A percentile compares a stretch with the other conserved stretches of the same genome.
phyloP scores from a whole-genome alignment of 2,888 invertebrate species.

The Gibbula magus region DNA sequence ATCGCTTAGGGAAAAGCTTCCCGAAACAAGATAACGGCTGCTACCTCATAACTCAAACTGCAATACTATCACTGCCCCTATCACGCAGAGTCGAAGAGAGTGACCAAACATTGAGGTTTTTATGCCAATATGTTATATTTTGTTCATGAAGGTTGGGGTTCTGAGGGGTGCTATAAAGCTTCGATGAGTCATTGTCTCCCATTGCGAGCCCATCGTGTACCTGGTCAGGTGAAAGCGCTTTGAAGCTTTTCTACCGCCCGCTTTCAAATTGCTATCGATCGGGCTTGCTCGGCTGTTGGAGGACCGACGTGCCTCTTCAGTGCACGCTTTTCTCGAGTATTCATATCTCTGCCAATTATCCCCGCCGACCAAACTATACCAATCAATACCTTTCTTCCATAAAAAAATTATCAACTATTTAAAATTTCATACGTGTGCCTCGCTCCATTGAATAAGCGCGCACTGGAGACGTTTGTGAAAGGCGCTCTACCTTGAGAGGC shows the following conservation, averaged over 20 bases:
- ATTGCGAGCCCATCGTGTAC: slow-evolving; percentile 5
- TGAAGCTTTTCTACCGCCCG: not conserved
- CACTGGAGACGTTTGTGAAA: not conserved
- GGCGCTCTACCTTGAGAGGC: not conserved
- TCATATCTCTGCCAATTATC: slow-evolving; percentile 27
- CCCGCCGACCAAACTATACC: slow-evolving; percentile 23
- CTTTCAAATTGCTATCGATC: slow-evolving; percentile 23
- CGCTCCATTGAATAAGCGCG: slow-evolving; percentile 18
- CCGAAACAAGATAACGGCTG: slow-evolving; percentile 10
- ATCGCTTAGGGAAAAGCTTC: slow-evolving; percentile 11
- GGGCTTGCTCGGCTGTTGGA: not conserved
- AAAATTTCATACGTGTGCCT: slow-evolving; percentile 28
- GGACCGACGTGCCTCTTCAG: not conserved
- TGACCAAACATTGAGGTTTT: not conserved
- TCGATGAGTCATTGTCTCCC: not conserved
- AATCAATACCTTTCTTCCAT: slow-evolving; percentile 19
- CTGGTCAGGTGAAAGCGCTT: slow-evolving; percentile 2
- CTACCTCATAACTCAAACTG: slow-evolving; percentile 17
- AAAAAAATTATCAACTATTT: slow-evolving; percentile 28
- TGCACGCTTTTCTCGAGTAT: slow-evolving; percentile 21
- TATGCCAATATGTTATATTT: not conserved
- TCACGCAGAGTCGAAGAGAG: not conserved
- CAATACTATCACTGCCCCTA: not conserved
- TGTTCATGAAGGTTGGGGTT: not conserved
- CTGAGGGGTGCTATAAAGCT: not conserved